Percentiles rank a stretch among this genome's conserved stretches.
Conservation (phyloP, 1,140 invertebrate species). For the Teleogryllus occipitalis region DNA sequence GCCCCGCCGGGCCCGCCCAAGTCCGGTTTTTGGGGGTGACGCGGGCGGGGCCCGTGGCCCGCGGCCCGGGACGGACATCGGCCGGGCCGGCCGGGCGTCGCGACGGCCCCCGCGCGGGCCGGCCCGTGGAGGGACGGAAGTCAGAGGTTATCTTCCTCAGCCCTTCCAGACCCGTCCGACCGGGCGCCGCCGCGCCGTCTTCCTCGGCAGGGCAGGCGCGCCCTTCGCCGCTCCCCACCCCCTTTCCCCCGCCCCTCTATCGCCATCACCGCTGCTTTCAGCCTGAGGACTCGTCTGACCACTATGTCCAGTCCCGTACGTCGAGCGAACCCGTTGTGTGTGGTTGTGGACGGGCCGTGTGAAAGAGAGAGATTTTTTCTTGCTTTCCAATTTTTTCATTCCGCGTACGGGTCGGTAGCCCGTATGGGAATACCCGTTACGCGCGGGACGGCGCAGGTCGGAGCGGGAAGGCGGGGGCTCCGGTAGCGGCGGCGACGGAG, state of each 20-base stretch:
- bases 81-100: too few relatives aligned
- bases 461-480: too few relatives aligned
- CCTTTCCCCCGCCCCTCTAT: background rate
- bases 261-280: background rate
- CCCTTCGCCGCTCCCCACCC: too few relatives aligned
- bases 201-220: background rate
- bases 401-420: background rate
- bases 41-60: too few relatives aligned
- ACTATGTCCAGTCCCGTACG: background rate
- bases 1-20: too few relatives aligned
- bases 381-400: background rate
- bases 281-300: background rate
- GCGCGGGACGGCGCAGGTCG: background rate
- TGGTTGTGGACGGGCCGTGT: background rate
- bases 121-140: background rate
- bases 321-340: background rate
- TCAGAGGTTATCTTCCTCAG: background rate
- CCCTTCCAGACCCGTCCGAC: background rate
- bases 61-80: too few relatives aligned
- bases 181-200: too few relatives aligned
- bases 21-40: too few relatives aligned
- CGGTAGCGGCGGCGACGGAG: too few relatives aligned
- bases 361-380: background rate
- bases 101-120: too few relatives aligned
- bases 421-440: background rate